phyloP scores from a whole-genome alignment of 2,113 vertebrate species.

The Tachysurus vachellii region DNA sequence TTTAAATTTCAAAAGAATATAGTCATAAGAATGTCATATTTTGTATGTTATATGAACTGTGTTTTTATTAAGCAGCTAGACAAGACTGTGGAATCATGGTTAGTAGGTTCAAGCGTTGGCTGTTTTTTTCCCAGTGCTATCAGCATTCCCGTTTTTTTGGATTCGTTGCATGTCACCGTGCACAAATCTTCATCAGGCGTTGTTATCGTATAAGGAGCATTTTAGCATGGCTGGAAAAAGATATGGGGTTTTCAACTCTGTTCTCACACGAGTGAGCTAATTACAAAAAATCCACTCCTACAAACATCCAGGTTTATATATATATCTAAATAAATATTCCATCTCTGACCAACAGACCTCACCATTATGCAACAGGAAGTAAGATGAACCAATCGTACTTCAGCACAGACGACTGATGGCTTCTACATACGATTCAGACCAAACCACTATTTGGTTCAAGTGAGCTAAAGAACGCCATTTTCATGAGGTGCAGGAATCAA shows the following conservation, averaged over 20 bases:
- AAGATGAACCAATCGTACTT: not conserved
- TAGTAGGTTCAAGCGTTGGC: not conserved
- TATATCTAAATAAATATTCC: too few species aligned
- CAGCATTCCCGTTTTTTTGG: not conserved
- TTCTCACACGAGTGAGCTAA: too few species aligned
- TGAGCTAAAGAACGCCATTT: not conserved
- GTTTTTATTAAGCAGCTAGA: not conserved
- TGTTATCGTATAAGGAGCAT: too few species aligned
- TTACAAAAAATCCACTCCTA: too few species aligned
- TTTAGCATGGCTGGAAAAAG: too few species aligned
- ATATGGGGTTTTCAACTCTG: too few species aligned
- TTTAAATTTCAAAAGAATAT: not conserved
- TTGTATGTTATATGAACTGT: not conserved
- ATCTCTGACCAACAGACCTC: too few species aligned
- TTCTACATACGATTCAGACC: not conserved
- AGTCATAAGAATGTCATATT: not conserved
- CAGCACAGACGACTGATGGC: not conserved
- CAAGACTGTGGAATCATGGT: not conserved
- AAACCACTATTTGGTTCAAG: not conserved
- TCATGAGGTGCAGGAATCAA: too few species aligned
- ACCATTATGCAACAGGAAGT: slow-evolving; percentile 42
- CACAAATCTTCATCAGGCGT: not conserved
- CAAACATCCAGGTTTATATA: too few species aligned
- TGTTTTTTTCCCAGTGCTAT: not conserved
- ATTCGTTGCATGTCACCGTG: not conserved